phyloP scores from a whole-genome alignment of 1,140 invertebrate genomes.

The Tribolium castaneum region DNA sequence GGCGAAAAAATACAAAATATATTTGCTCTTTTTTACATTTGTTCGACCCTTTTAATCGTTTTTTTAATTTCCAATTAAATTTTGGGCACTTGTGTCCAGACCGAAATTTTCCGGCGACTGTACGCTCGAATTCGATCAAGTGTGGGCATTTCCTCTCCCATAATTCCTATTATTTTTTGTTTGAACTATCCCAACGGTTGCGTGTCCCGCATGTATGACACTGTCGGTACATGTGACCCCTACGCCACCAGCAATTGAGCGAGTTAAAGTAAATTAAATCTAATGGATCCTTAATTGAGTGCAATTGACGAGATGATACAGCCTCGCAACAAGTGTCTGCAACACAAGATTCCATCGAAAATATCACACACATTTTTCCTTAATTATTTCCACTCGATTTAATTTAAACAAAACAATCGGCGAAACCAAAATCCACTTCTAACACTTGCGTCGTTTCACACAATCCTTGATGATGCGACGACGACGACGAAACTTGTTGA shows the following conservation, averaged over 20 bases:
- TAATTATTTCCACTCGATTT: constrained; percentile 9
- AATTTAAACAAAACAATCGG: constrained; percentile 8
- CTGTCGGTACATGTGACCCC: constrained; percentile 58
- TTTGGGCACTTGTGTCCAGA: no score
- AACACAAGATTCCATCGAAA: constrained; percentile 40
- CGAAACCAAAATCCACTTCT: neutral
- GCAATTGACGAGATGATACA: constrained; percentile 59
- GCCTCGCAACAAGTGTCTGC: constrained; percentile 55
- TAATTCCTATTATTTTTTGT: constrained; percentile 40
- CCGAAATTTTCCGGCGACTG: neutral
- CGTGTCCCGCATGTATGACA: constrained; percentile 59
- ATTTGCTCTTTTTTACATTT: no score
- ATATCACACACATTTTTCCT: constrained; percentile 29
- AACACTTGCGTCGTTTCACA: no score
- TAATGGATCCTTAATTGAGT: constrained; percentile 61
- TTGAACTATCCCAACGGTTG: constrained; percentile 49
- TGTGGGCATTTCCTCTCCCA: constrained; percentile 30
- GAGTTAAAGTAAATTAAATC: constrained; percentile 62
- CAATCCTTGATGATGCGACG: no score
- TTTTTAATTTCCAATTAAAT: no score
- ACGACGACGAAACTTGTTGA: no score
- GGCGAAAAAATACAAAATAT: no score
- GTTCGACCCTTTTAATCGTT: no score
- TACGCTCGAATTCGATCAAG: constrained; percentile 16
- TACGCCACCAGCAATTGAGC: constrained; percentile 62